Conservation (phyloP, 2,113 vertebrate genomes). For the Lepus timidus region DNA sequence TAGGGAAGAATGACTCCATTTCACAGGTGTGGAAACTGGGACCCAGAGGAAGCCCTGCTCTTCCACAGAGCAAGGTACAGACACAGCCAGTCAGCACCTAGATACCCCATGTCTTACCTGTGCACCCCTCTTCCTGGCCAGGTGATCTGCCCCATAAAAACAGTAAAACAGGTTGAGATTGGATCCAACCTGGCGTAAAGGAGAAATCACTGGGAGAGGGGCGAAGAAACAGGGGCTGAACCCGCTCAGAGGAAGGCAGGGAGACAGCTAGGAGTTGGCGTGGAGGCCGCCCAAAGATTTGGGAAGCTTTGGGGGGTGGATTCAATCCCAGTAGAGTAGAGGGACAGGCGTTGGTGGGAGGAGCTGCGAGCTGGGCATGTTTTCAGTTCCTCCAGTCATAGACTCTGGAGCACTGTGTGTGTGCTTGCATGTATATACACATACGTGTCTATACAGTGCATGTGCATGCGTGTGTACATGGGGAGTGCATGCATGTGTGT, state of each 20-base stretch:
- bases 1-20: background rate
- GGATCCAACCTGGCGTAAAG: background rate
- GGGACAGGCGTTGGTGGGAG: no score
- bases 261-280: background rate
- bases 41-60: background rate
- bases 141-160: background rate
- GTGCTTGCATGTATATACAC: no score
- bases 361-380: background rate
- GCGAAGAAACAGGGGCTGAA: background rate
- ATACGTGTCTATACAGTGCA: no score
- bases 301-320: no score
- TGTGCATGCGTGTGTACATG: no score
- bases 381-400: background rate
- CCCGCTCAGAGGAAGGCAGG: background rate
- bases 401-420: background rate
- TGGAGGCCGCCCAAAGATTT: no score
- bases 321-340: rapidly evolving
- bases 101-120: no score
- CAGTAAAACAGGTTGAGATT: background rate
- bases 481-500: no score
- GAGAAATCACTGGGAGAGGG: background rate
- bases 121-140: background rate
- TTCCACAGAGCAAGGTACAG: rapidly evolving
- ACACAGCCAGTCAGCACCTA: background rate
- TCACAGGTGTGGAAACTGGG: background rate